Evolutionary conservation across 2,797 vertebrate species (phyloP), one percentile per base, ranked within the genome.

Genomic region (Girardinus metallicus): DNA sequence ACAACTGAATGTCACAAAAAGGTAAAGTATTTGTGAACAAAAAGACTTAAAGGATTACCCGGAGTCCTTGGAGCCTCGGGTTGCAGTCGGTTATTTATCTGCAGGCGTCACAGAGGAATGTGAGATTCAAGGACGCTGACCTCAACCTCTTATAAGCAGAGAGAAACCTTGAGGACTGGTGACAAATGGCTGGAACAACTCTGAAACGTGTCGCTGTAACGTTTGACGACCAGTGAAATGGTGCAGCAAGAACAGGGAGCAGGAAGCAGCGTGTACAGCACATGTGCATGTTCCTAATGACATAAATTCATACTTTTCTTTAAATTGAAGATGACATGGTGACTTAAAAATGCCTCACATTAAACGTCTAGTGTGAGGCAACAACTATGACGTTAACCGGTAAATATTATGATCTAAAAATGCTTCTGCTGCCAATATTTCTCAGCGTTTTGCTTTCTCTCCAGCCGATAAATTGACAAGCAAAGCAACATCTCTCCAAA

Each of bases 111-210:
- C 39, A 78, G 83, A 84, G 82, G 87, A 87, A 80, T 21, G 68
- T 29, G 53, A 78, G 82, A 81, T 55, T 72, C 87, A 86, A 90
- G 89, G 91, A 91, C 85, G 1, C 74, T 7, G 83, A 89, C 87
- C 83, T 85, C 75, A 29, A 80, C 81, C 81, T 72, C 85, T 73
- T 57, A 74, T 81, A 76, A 84, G 85, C 81, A 71, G 86, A 86
- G 77, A 75, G 81, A 87, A 78, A 80, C 84, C 86, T 89, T 64
- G 81, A 76, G 47, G 78, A 75, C 34, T 0, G 44, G 18, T 84
- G 90, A 92, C 90, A 85, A 91, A 93, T 83, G 71, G 51, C 83
- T 62, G 29, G 53, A 77, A 68, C n/a, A n/a, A 79, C 81, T 76
- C 62, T 0, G 76, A 71, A 74, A 43, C 75, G 82, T 8, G 49